Evolutionary conservation across 2,797 vertebrate genomes (phyloP).

Genomic region (Diglossa cyanea): DNA sequence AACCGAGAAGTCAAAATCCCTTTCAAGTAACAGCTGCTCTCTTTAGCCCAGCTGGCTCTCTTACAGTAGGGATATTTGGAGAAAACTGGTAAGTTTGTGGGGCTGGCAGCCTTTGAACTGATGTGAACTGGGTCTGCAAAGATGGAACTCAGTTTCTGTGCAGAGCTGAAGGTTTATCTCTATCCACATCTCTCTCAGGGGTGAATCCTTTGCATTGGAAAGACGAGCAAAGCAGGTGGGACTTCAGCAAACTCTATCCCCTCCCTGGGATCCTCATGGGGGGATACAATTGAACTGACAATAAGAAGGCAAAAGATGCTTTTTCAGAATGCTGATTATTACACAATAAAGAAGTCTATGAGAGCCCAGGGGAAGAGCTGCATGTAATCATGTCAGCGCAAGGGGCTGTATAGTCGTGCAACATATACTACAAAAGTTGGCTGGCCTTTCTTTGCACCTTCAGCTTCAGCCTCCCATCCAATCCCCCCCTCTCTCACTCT

Average conservation of each 20-base stretch:
- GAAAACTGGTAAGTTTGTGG: not conserved
- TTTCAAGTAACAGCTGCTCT: not conserved
- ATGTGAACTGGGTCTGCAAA: not conserved
- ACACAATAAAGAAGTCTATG: not conserved
- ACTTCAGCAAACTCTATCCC: not conserved
- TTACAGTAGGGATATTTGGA: not conserved
- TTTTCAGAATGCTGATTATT: not conserved
- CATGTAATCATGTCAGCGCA: conserved; percentile 10
- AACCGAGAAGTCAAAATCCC: not conserved
- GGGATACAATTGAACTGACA: not conserved
- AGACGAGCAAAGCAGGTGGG: not conserved
- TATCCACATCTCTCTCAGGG: not conserved
- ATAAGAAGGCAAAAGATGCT: not conserved
- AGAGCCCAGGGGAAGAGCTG: conserved; percentile 1
- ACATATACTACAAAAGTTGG: conserved; percentile 55
- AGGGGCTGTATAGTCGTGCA: not conserved
- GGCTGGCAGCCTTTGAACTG: not conserved
- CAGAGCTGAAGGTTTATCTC: not conserved
- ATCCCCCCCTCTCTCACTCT: not conserved
- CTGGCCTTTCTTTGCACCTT: conserved; percentile 74
- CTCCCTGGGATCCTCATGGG: not conserved
- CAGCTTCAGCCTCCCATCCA: not conserved
- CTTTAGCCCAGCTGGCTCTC: not conserved
- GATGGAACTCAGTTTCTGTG: not conserved
- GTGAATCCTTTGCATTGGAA: not conserved